phyloP scores from a whole-genome alignment of 2,888 invertebrate genomes.

The Drosophila sordidula region DNA sequence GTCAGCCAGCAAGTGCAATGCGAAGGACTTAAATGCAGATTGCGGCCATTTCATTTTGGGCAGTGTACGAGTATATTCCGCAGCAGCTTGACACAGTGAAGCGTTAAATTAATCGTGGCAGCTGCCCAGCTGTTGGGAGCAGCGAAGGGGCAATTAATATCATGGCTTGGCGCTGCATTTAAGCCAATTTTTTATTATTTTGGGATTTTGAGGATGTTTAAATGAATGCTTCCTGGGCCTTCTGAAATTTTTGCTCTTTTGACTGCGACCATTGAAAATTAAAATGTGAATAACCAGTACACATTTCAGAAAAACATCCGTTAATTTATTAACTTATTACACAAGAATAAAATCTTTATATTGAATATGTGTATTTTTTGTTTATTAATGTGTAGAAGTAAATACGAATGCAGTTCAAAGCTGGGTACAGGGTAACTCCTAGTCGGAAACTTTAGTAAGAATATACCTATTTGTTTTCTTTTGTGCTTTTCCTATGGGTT shows the following conservation, averaged over 20 bases:
- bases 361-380: neutral
- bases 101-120: conserved; percentile 84
- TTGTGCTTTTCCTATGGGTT: conserved; percentile 59
- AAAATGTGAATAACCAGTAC: neutral
- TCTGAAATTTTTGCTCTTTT: conserved; percentile 39
- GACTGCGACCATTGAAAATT: neutral
- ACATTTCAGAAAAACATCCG: no score
- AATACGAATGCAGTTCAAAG: neutral
- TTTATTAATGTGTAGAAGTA: neutral
- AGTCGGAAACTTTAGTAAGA: neutral
- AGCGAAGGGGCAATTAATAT: neutral
- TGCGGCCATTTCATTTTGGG: conserved; percentile 22
- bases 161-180: conserved; percentile 19
- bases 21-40: conserved; percentile 30
- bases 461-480: neutral
- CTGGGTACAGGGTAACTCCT: neutral
- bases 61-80: conserved; percentile 41
- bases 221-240: conserved; percentile 43
- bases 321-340: no score
- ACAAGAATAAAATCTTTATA: no score
- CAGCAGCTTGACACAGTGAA: conserved; percentile 81
- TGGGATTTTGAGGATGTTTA: conserved; percentile 31
- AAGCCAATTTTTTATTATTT: conserved; percentile 40
- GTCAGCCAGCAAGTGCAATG: conserved; percentile 62
- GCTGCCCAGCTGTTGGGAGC: conserved; percentile 11